phyloP scores from a whole-genome alignment of 2,888 invertebrate species.

The Apotomis betuletana region DNA sequence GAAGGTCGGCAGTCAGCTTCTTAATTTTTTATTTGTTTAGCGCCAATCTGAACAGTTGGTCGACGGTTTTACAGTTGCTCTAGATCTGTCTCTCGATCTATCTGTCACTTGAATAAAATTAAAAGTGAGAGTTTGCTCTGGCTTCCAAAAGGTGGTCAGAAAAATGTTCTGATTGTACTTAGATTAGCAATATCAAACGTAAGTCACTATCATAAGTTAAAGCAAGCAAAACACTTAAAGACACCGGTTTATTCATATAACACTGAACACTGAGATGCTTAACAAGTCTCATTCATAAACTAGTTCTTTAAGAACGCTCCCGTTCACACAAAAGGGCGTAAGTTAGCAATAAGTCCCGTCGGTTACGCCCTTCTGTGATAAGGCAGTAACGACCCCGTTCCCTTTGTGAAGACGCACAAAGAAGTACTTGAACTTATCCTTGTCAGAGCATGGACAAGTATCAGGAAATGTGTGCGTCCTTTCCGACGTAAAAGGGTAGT shows the following conservation, averaged over 20 bases:
- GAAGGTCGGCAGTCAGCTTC: too few species aligned
- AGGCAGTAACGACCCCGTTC: constrained; percentile 1
- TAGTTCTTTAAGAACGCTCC: background rate
- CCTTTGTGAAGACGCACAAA: constrained; percentile 5
- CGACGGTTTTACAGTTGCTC: too few species aligned
- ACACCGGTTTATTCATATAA: background rate
- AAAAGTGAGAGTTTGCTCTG: too few species aligned
- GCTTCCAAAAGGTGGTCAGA: too few species aligned
- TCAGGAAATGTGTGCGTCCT: background rate
- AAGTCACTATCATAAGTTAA: too few species aligned
- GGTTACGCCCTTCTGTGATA: background rate
- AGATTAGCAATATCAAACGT: too few species aligned
- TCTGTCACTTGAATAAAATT: too few species aligned
- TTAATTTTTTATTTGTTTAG: too few species aligned
- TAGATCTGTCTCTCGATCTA: too few species aligned
- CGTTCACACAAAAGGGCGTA: background rate
- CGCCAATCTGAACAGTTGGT: too few species aligned
- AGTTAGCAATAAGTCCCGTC: background rate
- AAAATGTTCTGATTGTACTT: too few species aligned
- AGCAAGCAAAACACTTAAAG: background rate
- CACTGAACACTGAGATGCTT: background rate
- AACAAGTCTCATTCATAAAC: background rate
- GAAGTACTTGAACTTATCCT: background rate
- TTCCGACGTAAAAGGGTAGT: background rate
- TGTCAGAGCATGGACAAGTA: background rate